Conservation (phyloP, 2,797 vertebrate species). For the Pseudopleuronectes americanus region DNA sequence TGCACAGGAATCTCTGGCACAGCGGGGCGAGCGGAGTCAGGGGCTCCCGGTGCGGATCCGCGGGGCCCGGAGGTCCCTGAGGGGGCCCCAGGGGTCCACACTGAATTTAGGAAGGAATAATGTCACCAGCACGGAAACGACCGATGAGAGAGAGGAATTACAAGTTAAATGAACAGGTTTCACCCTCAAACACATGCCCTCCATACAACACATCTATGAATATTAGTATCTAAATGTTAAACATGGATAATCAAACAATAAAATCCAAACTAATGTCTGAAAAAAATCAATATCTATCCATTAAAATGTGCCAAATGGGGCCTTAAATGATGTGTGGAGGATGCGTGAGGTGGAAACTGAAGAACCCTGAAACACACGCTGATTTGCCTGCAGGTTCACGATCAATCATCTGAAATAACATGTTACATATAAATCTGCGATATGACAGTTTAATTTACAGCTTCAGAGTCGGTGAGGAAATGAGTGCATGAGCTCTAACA, state of each 20-base stretch:
- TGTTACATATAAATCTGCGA: neutral
- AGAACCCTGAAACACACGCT: neutral
- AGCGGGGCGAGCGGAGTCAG: constrained; percentile 40
- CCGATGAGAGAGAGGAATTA: neutral
- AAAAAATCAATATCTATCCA: neutral
- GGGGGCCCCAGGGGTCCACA: neutral
- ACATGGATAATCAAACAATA: neutral
- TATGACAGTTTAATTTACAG: neutral
- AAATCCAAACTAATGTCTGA: neutral
- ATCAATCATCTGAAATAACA: neutral
- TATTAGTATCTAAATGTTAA: neutral
- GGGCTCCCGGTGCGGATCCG: constrained; percentile 52
- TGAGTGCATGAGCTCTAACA: too few relatives aligned
- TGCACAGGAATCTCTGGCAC: constrained; percentile 77
- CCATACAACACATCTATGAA: neutral
- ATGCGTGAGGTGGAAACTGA: neutral
- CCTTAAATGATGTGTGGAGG: neutral
- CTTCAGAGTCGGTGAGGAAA: neutral
- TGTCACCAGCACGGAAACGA: neutral
- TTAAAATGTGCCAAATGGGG: neutral
- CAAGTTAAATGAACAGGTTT: neutral
- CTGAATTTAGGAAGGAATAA: neutral
- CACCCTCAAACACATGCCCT: neutral
- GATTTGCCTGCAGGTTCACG: neutral
- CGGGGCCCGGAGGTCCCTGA: constrained; percentile 24